Evolutionary conservation across 1,140 invertebrate species (phyloP).

Genomic region (Drosophila neocordata): DNA sequence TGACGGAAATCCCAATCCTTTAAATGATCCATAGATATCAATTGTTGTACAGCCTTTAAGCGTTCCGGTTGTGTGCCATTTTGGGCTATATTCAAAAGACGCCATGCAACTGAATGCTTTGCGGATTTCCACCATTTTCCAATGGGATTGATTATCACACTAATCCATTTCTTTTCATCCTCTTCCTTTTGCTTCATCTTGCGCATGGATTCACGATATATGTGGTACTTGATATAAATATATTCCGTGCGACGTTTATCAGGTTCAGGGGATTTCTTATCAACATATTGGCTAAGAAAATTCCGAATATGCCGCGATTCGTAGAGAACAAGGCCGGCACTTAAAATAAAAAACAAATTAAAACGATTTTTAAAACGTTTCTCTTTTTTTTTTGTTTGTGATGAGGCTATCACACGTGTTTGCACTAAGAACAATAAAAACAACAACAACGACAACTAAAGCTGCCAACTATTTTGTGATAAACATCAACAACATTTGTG

Average conservation of each 20-base stretch:
- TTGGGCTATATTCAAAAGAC: conserved; percentile 82
- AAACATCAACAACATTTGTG: conserved; percentile 55
- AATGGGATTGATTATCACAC: conserved; percentile 79
- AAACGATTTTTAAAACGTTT: not conserved
- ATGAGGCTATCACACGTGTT: not conserved
- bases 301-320: conserved; percentile 65
- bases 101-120: conserved; percentile 83
- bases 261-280: conserved; percentile 62
- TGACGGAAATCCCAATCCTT: conserved; percentile 86
- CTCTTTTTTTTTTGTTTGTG: too few relatives aligned
- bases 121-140: conserved; percentile 83
- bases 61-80: conserved; percentile 81
- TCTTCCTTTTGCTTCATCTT: conserved; percentile 74
- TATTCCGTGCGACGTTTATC: conserved; percentile 79
- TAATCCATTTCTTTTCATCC: conserved; percentile 82
- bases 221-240: conserved; percentile 82
- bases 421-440: conserved; percentile 32
- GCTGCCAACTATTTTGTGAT: conserved; percentile 63
- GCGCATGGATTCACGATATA: conserved; percentile 80
- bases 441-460: conserved; percentile 26
- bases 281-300: conserved; percentile 64
- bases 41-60: conserved; percentile 82
- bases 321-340: conserved; percentile 73
- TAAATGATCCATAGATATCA: conserved; percentile 81
- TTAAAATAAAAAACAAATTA: conserved; percentile 32